These are phyloP conservation scores for Tolypeutes matacus DNA, from an alignment of 2,797 vertebrate genomes.

Conservation along the genomic window DNA sequence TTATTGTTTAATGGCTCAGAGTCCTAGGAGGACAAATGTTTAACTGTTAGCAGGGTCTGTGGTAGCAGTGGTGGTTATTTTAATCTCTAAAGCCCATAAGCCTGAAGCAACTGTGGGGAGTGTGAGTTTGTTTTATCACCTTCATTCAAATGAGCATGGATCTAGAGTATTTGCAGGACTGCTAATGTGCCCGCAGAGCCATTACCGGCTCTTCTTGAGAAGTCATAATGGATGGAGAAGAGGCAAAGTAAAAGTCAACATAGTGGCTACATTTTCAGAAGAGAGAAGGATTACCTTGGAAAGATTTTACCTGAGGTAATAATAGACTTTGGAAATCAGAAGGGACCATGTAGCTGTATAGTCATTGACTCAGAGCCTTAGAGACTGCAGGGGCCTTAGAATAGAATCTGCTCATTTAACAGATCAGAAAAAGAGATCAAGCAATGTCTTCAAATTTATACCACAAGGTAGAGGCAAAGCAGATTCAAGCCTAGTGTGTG, in stretches of 20 bases:
- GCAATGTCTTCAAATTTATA: background rate
- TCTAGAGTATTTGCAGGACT: background rate
- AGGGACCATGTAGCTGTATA: background rate
- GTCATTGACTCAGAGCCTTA: background rate
- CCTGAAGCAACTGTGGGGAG: background rate
- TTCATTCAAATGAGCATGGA: background rate
- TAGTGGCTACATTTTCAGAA: background rate
- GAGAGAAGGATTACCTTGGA: background rate
- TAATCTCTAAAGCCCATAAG: background rate
- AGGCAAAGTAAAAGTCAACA: background rate
- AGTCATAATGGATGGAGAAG: background rate
- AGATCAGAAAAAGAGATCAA: background rate
- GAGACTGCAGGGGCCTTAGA: background rate
- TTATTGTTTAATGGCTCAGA: background rate
- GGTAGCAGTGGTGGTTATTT: background rate
- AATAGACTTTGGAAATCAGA: constrained; percentile 9
- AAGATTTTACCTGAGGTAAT: background rate
- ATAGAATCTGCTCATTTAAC: background rate
- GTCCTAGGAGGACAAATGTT: background rate
- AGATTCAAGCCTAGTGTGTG: background rate
- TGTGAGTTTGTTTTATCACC: background rate
- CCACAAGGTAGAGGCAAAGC: background rate
- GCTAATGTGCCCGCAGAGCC: background rate
- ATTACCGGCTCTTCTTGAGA: background rate
- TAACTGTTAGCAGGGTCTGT: background rate